Evolutionary conservation across 1,140 invertebrate genomes (phyloP).

Genomic region (Belonocnema kinseyi): DNA sequence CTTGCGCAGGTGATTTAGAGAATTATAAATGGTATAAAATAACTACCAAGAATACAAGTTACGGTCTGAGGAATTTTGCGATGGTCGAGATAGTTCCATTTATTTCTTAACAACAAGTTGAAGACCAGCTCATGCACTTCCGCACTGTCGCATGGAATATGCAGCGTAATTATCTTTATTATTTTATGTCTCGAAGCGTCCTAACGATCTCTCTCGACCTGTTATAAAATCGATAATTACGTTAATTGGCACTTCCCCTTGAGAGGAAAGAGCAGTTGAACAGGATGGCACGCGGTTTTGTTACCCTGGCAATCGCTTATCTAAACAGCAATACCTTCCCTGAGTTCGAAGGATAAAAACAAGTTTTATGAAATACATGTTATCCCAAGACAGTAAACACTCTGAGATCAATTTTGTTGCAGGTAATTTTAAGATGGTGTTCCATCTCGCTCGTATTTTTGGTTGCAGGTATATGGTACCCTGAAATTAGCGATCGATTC

Average conservation of each 20-base stretch:
- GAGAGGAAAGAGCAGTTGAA: neutral
- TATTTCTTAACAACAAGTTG: constrained; percentile 5
- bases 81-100: constrained; percentile 11
- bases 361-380: constrained; percentile 5
- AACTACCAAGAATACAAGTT: constrained; percentile 14
- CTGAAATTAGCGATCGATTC: too few species aligned
- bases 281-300: constrained; percentile 15
- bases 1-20: too few species aligned
- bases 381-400: neutral
- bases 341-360: constrained; percentile 16
- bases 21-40: constrained; percentile 6
- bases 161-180: constrained; percentile 5
- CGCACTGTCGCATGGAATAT: neutral
- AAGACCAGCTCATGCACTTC: constrained; percentile 16
- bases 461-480: too few species aligned
- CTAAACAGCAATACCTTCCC: constrained; percentile 11
- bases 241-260: constrained; percentile 17
- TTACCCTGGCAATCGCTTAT: constrained; percentile 18
- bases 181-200: neutral
- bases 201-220: constrained; percentile 1
- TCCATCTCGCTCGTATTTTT: too few species aligned
- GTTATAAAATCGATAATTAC: constrained; percentile 28
- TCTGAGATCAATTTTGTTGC: too few species aligned
- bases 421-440: too few species aligned
- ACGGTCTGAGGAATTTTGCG: constrained; percentile 15